Base-by-base conservation (phyloP, 2,797 vertebrate genomes). In the Sebastes kiyomatsui region DNA sequence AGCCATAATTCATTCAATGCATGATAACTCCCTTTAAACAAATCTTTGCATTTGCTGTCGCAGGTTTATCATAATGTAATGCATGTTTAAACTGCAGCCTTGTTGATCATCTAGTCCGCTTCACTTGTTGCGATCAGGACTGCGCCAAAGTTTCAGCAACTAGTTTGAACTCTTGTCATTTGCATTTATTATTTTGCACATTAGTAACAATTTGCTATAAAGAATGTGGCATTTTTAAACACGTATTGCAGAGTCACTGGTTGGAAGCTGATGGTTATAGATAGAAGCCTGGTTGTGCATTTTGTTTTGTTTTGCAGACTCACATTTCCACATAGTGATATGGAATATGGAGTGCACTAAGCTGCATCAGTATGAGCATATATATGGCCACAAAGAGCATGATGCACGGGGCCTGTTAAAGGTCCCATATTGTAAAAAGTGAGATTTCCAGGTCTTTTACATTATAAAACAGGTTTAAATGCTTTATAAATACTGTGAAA, bases 81-180 rank as follows among this genome's bases (percentile, higher is more conserved):
- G 61, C 27, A 61, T 33, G 62, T 75, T 54, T 67, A 75, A 75
- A 54, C 66, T 13, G 6, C 67, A 75, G 64, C 66, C 67, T 59
- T 75, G 72, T 67, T 85, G 82, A 65, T 77, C 83, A 65, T 77
- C 81, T 14, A 52, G 3, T 72, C 60, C 28, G 70, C 61, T 10
- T 76, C 87, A 87, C 90, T 89, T 91, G 86, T 90, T 90, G 87
- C 79, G 60, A 72, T 55, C 69, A 71, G 62, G 16, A 27, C 61
- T 38, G 58, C 73, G 14, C 5, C 42, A 61, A 81, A 87, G 55
- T 84, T 83, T 60, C n/a, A 55, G 35, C 64, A 72, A 59, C 49
- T 67, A 66, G 9, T 55, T 18, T 54, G 32, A 58, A 49, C 56
- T 58, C 38, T 30, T 52, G 16, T 10, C 1, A 12, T 55, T 73